phyloP scores from a whole-genome alignment of 2,113 vertebrate species.

The Azemiops feae region DNA sequence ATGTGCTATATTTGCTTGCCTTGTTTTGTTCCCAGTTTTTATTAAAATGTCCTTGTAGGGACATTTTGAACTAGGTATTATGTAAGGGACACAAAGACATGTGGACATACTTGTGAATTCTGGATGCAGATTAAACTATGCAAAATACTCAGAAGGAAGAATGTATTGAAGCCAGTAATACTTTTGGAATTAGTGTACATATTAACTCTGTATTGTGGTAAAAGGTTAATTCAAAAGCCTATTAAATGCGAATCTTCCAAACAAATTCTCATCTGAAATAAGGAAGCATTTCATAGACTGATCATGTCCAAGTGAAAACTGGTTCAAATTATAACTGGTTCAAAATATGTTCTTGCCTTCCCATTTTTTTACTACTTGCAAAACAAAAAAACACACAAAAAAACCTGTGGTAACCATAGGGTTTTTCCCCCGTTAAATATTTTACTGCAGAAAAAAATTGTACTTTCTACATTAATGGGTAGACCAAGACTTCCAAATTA shows the following conservation, averaged over 20 bases:
- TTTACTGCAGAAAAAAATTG: background rate
- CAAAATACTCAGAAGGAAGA: conserved; percentile 4
- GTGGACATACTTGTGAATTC: conserved; percentile 13
- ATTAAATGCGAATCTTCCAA: background rate
- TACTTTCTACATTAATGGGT: background rate
- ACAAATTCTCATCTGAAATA: conserved; percentile 17
- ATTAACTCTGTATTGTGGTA: conserved; percentile 11
- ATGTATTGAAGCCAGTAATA: conserved; percentile 25
- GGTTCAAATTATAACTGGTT: background rate
- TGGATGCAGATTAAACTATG: conserved; percentile 27
- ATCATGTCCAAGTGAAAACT: background rate
- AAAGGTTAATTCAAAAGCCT: conserved; percentile 12
- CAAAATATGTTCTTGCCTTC: background rate
- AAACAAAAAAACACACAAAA: background rate
- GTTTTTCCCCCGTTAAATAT: background rate
- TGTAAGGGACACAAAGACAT: background rate
- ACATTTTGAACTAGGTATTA: background rate
- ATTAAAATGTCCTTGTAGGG: background rate
- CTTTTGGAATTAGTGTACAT: conserved; percentile 31
- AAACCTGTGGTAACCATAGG: background rate
- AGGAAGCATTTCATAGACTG: conserved; percentile 13
- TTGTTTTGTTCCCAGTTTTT: conserved; percentile 12
- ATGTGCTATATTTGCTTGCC: conserved; percentile 1
- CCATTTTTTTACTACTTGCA: background rate
- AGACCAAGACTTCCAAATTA: background rate